These are phyloP conservation scores for Drosophila santomea DNA, from an alignment of 1,140 invertebrate species.

Conservation along the genomic window DNA sequence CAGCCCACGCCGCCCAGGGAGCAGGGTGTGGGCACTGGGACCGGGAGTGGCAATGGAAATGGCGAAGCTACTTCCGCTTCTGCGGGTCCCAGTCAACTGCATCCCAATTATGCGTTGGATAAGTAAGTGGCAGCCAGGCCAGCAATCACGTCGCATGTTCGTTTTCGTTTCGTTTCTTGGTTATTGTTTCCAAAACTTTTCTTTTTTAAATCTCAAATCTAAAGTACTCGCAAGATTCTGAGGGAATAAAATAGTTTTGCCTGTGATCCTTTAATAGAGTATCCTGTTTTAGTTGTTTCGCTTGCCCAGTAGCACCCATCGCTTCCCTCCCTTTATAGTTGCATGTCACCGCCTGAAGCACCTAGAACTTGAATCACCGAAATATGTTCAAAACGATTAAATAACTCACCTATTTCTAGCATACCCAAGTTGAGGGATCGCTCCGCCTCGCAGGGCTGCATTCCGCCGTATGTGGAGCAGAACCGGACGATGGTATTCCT, in stretches of 20 bases:
- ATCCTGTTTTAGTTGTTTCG: constrained; percentile 14
- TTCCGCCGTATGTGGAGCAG: constrained; percentile 87
- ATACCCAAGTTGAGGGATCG: constrained; percentile 85
- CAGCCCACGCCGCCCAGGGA: constrained; percentile 74
- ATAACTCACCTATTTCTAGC: constrained; percentile 40
- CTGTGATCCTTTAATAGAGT: neutral
- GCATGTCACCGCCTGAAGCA: constrained; percentile 20
- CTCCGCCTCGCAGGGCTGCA: constrained; percentile 87
- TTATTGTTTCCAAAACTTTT: neutral
- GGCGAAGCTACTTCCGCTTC: constrained; percentile 20
- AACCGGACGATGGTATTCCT: constrained; percentile 96
- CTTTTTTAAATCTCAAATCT: neutral
- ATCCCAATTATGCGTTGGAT: constrained; percentile 72
- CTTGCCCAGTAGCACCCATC: constrained; percentile 37
- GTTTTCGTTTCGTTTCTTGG: constrained; percentile 17
- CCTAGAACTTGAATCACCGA: neutral
- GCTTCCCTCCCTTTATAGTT: constrained; percentile 1
- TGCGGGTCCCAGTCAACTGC: constrained; percentile 51
- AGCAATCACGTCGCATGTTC: constrained; percentile 51
- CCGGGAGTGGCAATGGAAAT: neutral
- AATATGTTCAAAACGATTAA: neutral
- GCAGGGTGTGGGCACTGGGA: constrained; percentile 24
- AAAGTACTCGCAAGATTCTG: neutral
- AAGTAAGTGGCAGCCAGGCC: constrained; percentile 64
- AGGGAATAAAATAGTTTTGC: neutral